Percentiles rank a stretch among this genome's conserved stretches.
Conservation (phyloP, 2,888 invertebrate species). For the Drosophila flavopinicola region DNA sequence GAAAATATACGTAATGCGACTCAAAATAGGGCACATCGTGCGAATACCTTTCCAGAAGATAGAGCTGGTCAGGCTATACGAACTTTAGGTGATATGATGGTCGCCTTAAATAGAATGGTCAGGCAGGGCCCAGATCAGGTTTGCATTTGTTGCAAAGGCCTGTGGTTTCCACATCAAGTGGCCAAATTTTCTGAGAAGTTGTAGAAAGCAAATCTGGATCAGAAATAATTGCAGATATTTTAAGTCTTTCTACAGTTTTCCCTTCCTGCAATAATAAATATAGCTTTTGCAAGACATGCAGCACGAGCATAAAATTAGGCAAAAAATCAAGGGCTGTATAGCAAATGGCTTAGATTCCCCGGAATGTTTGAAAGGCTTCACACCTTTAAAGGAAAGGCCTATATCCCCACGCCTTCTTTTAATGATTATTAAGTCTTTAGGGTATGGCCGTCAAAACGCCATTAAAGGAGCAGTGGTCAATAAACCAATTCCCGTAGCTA, state of each 20-base stretch:
- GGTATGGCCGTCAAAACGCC: constrained; percentile 1
- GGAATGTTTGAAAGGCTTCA: neutral
- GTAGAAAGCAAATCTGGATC: too few species aligned
- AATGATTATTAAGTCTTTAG: neutral
- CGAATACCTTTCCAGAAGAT: neutral
- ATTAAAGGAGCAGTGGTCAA: constrained; percentile 14
- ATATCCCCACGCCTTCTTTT: constrained; percentile 11
- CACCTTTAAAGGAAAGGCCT: constrained; percentile 5
- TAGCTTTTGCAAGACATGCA: neutral
- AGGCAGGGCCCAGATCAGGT: neutral
- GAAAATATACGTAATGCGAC: neutral
- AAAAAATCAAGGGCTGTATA: constrained; percentile 5
- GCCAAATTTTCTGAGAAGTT: neutral
- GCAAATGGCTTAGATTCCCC: constrained; percentile 18
- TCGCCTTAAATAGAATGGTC: neutral
- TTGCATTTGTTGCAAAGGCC: neutral
- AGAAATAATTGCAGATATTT: neutral
- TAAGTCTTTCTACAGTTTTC: neutral
- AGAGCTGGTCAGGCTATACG: too few species aligned
- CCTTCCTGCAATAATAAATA: too few species aligned
- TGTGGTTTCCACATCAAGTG: constrained; percentile 3
- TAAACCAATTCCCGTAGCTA: too few species aligned
- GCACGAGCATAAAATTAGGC: constrained; percentile 2
- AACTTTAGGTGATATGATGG: neutral
- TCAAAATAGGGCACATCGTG: neutral